Base-by-base conservation (phyloP, 2,797 vertebrate genomes). In the Dallia pectoralis region DNA sequence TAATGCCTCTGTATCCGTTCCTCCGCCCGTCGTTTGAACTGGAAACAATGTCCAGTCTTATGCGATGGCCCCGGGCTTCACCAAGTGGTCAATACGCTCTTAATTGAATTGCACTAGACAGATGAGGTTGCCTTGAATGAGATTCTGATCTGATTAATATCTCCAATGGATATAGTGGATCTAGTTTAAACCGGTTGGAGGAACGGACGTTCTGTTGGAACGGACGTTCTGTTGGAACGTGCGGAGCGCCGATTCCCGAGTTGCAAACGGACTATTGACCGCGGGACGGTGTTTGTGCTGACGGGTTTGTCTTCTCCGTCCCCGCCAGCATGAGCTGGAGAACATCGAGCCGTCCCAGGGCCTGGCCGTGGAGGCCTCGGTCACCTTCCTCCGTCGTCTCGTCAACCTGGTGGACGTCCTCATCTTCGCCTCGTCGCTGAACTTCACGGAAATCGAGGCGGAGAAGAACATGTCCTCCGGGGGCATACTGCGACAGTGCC, bases 401-500 rank as follows among this genome's bases (percentile, higher is more conserved):
- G 92, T 98, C 85, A 95, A 91, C 89, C 96, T 99, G 62, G 96
- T 97, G 76, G 98, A 99, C 72, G 96, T 98, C n/a, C 93, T 99
- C 71, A 94, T 99, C 89, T 98, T 99, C 82, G 97, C 97, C 88
- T 99, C 97, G 87, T 96, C 97, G 30, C 95, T 99, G 73, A 96
- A 94, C 91, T 99, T 99, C 88, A 93, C 95, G 0, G 98, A 99
- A 93, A 97, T 99, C 73, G 98, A 99, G 85, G 95, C 97, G 16
- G 97, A 99, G 93, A 99, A 99, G 86, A 99, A 97, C 88, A 98
- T 99, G 96, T 97, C 97, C 1, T 96, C 96, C 15, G 97, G 98
- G 80, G 98, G 97, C 85, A 92, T 99, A 90, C 88, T 99, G 53
- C 91, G 98, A 16, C 98, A 99, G 64, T 97, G 97, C 90, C 96